A percentile compares a stretch with the other conserved stretches of the same genome.
Evolutionary conservation across 2,797 vertebrate genomes (phyloP).

Genomic region (Strix occidentalis): DNA sequence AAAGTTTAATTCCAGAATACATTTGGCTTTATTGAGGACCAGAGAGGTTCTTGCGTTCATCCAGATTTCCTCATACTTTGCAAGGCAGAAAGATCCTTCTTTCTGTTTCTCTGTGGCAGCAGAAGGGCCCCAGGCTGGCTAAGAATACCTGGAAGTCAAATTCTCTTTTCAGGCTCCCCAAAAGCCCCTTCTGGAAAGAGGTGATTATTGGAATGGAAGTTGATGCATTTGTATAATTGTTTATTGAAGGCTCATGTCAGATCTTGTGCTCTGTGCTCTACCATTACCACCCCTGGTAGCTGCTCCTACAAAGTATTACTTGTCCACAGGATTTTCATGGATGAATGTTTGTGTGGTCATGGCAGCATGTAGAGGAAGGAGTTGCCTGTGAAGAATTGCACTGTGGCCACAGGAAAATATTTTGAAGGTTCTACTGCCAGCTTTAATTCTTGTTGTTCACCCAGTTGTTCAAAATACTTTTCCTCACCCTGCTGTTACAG

Average conservation of each 20-base stretch:
- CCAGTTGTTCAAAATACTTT: background rate
- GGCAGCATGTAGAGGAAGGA: background rate
- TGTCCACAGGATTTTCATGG: background rate
- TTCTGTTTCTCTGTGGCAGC: background rate
- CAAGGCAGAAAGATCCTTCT: background rate
- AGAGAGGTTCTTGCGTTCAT: background rate
- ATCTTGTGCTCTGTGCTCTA: background rate
- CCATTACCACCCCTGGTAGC: background rate
- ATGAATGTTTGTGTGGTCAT: background rate
- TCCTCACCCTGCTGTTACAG: rapidly evolving
- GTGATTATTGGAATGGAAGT: background rate
- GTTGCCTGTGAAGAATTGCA: background rate
- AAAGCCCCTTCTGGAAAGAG: background rate
- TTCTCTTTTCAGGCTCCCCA: background rate
- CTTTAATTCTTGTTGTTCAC: background rate
- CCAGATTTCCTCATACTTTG: background rate
- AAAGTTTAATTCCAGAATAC: background rate
- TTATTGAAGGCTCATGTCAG: background rate
- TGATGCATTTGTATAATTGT: background rate
- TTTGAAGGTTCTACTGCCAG: background rate
- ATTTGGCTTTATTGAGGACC: background rate
- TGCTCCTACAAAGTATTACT: background rate
- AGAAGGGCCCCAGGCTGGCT: background rate
- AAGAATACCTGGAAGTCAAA: background rate
- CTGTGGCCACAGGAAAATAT: background rate